Base-by-base conservation (phyloP, 1,140 invertebrate species). In the Spodoptera litura region DNA sequence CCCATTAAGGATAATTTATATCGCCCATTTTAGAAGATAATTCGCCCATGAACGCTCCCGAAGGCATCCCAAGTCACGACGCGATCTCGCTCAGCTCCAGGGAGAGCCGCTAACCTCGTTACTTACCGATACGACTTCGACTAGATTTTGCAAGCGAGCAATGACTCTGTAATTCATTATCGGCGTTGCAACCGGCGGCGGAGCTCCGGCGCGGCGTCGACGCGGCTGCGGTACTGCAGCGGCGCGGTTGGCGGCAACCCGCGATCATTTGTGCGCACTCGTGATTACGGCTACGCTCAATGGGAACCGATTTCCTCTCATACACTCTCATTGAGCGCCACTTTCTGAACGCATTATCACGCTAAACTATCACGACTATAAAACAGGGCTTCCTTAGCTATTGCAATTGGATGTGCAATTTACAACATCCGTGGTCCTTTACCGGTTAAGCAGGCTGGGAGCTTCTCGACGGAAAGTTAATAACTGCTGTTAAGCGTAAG, bases 121-220 rank as follows among this genome's bases (percentile, higher is more conserved):
- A 91, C 87, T 87, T 87, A 82, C 81, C 78, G 85, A 87, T 88
- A 84, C 81, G 83, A 86, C 81, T 87, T 81, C 80, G 82, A 83
- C 83, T 89, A 84, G 87, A 89, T 92, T 93, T 88, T 89, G 90
- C 88, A 93, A 90, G 90, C 88, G 80, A 91, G 88, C 87, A 88
- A 87, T 86, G 82, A 81, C 81, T 86, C 85, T 72, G 88, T 88
- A 92, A 92, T 89, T 93, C 90, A 91, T 91, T 89, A 88, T 86
- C 84, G 83, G 79, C 62, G 35, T 53, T 79, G 71, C 83, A 88
- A 89, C 82, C 85, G 78, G 85, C 78, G 78, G 61, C 27, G 27
- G 35, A 5, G 79, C 83, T 71, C 72, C 64, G 73, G 78, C 56
- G 49, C 72, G 44, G 44, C 20, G 58, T 25, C 20, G 64, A 35